Evolutionary conservation across 2,113 vertebrate species (phyloP).

Genomic region (Globicephala melas): DNA sequence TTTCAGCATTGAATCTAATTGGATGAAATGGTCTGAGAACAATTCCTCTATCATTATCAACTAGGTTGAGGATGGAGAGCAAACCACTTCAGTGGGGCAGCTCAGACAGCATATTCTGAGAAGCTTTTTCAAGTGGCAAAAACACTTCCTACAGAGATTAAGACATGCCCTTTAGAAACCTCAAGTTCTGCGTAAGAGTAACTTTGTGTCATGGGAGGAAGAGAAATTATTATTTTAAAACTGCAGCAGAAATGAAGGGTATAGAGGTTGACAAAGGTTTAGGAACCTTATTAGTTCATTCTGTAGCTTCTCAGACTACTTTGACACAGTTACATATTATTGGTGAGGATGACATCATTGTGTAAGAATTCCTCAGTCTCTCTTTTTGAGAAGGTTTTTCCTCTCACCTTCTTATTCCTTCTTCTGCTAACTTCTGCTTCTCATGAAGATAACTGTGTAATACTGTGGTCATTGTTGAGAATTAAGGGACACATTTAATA

Average conservation of each 20-base stretch:
- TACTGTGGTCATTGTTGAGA: not conserved
- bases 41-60: not conserved
- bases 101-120: not conserved
- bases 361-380: not conserved
- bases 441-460: not conserved
- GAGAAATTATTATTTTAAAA: not conserved
- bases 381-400: not conserved
- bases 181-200: not conserved
- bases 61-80: not conserved
- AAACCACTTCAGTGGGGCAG: not conserved
- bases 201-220: not conserved
- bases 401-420: not conserved
- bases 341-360: not conserved
- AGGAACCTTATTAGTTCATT: not conserved
- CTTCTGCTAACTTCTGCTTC: not conserved
- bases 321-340: not conserved
- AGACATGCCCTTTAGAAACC: not conserved
- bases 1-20: not conserved
- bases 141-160: not conserved
- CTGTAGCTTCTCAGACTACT: not conserved
- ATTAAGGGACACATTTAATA: not conserved
- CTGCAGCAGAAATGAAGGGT: not conserved
- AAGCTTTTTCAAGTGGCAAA: constrained; percentile 5
- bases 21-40: not conserved
- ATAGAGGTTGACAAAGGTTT: not conserved